Percentiles rank a stretch among this genome's conserved stretches.
Conservation (phyloP, 2,888 invertebrate species). For the Plebejus argus region DNA sequence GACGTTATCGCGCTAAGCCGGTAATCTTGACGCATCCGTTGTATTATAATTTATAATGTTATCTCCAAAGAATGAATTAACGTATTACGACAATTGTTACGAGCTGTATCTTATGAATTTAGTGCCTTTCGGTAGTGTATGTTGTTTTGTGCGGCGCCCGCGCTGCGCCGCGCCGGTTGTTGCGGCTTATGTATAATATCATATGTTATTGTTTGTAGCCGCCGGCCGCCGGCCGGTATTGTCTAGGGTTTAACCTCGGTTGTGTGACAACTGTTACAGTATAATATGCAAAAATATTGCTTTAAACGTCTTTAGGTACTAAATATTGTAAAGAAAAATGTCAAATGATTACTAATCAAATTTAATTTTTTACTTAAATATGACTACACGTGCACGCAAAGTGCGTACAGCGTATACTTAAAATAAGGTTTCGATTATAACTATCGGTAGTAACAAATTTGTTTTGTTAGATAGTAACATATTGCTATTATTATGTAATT, state of each 20-base stretch:
- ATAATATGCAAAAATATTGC: not conserved
- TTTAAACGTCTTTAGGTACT: not conserved
- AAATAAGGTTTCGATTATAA: too few species aligned
- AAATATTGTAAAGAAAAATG: too few species aligned
- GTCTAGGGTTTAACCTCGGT: not conserved
- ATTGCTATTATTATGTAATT: too few species aligned
- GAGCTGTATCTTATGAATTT: constrained; percentile 77
- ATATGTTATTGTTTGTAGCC: constrained; percentile 38
- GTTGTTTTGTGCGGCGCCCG: constrained; percentile 57
- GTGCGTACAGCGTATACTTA: too few species aligned
- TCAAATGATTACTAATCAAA: too few species aligned
- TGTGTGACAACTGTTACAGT: not conserved
- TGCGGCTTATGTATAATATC: constrained; percentile 45
- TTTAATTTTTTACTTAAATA: not conserved
- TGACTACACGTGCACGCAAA: not conserved
- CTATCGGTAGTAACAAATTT: too few species aligned
- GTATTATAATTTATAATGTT: constrained; percentile 33
- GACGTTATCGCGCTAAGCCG: constrained; percentile 23
- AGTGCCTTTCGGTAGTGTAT: constrained; percentile 70
- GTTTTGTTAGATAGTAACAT: too few species aligned
- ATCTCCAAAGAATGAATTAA: constrained; percentile 43
- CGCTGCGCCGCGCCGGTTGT: constrained; percentile 47
- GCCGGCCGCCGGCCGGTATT: not conserved
- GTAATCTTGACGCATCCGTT: constrained; percentile 31
- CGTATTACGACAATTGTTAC: constrained; percentile 48